Percentiles rank a stretch among this genome's conserved stretches.
phyloP scores from a whole-genome alignment of 2,113 vertebrate genomes.

The Salvator merianae region DNA sequence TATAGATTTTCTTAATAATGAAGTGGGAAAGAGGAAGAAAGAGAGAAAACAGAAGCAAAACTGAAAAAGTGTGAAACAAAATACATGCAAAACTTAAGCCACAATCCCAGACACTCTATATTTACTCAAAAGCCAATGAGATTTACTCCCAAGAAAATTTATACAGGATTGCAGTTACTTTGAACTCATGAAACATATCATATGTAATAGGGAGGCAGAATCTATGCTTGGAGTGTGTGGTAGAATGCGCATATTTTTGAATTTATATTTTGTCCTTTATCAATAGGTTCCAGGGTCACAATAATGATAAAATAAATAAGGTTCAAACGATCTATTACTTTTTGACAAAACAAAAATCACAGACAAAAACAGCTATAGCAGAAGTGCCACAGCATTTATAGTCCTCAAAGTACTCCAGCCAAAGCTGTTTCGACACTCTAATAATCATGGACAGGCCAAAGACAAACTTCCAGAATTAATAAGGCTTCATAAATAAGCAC shows the following conservation, averaged over 20 bases:
- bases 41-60: not conserved
- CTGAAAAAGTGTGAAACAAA: not conserved
- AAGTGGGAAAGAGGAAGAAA: not conserved
- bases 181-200: not conserved
- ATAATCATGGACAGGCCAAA: slow-evolving; percentile 67
- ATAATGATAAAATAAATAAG: too few relatives aligned
- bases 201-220: not conserved
- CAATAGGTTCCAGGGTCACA: too few relatives aligned
- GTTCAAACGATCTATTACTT: slow-evolving; percentile 48
- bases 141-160: too few relatives aligned
- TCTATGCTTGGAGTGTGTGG: too few relatives aligned
- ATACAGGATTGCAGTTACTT: not conserved
- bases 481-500: slow-evolving; percentile 87
- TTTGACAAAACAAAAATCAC: slow-evolving; percentile 45
- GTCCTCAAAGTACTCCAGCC: slow-evolving; percentile 61
- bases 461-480: slow-evolving; percentile 78
- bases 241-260: too few relatives aligned
- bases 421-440: slow-evolving; percentile 65
- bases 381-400: slow-evolving; percentile 51
- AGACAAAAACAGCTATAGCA: slow-evolving; percentile 50
- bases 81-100: not conserved
- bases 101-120: too few relatives aligned
- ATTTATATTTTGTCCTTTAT: too few relatives aligned
- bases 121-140: too few relatives aligned
- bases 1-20: not conserved